Conservation (phyloP, 92 coral and sea anemone species). For the Umimayanthus kanabou region DNA sequence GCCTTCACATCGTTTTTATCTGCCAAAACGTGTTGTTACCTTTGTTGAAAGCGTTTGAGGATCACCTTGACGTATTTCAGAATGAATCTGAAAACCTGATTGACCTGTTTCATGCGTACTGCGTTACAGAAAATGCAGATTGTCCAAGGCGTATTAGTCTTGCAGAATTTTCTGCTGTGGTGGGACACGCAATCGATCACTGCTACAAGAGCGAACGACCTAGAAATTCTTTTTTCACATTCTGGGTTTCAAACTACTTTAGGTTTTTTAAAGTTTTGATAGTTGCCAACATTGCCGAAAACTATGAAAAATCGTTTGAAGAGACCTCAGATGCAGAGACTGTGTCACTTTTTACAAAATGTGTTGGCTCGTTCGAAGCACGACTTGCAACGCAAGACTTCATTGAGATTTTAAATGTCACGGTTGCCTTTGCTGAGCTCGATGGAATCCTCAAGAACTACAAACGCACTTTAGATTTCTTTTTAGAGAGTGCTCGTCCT, state of each 20-base stretch:
- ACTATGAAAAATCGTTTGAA: neutral
- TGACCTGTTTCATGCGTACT: neutral
- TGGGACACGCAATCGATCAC: neutral
- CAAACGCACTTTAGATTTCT: neutral
- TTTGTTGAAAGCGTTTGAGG: neutral
- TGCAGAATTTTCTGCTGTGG: neutral
- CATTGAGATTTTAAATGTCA: neutral
- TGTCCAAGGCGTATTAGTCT: neutral
- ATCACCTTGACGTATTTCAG: neutral
- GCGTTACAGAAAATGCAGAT: neutral
- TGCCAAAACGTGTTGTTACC: neutral
- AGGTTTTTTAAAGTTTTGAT: neutral
- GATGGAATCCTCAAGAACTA: neutral
- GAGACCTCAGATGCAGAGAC: neutral
- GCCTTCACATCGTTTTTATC: neutral
- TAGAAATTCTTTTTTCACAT: neutral
- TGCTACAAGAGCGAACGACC: neutral
- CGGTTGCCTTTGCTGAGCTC: neutral
- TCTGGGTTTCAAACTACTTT: slow-evolving; percentile 12
- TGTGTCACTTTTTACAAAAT: neutral
- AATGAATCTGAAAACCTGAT: slow-evolving; percentile 15
- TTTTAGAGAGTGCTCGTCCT: neutral
- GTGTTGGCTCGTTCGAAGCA: neutral
- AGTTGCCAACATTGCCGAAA: slow-evolving; percentile 8
- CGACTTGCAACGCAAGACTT: neutral